A percentile compares a stretch with the other conserved stretches of the same genome.
These are phyloP conservation scores for Gastracanthus pulcherrimus DNA, from an alignment of 2,888 invertebrate species.

Conservation along the genomic window DNA sequence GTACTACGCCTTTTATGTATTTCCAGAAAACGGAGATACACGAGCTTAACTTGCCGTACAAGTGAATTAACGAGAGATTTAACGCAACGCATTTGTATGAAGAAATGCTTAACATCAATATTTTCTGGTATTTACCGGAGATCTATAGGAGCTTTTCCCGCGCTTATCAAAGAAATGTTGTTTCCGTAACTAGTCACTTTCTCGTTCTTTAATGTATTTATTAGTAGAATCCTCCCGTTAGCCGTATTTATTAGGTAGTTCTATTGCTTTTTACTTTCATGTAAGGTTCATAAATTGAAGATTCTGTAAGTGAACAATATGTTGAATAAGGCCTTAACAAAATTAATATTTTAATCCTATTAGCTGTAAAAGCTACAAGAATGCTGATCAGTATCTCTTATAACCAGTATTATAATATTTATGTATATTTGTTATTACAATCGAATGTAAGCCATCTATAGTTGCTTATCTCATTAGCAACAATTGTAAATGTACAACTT, in stretches of 20 bases:
- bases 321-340: too few species aligned
- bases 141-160: background rate
- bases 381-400: too few species aligned
- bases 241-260: too few species aligned
- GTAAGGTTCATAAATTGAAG: too few species aligned
- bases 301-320: too few species aligned
- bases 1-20: too few species aligned
- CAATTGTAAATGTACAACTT: background rate
- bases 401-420: too few species aligned
- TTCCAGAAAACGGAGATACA: conserved; percentile 12
- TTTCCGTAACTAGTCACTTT: background rate
- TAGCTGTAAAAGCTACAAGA: too few species aligned
- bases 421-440: too few species aligned
- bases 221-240: background rate
- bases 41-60: background rate
- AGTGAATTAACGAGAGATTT: background rate
- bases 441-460: background rate
- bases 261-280: too few species aligned
- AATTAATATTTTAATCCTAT: too few species aligned
- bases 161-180: background rate
- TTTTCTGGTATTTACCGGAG: background rate
- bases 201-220: conserved; percentile 3
- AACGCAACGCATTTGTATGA: background rate
- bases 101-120: background rate
- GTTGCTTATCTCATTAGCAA: background rate